Evolutionary conservation across 1,140 invertebrate genomes (phyloP).

Genomic region (Drosophila seguyi): DNA sequence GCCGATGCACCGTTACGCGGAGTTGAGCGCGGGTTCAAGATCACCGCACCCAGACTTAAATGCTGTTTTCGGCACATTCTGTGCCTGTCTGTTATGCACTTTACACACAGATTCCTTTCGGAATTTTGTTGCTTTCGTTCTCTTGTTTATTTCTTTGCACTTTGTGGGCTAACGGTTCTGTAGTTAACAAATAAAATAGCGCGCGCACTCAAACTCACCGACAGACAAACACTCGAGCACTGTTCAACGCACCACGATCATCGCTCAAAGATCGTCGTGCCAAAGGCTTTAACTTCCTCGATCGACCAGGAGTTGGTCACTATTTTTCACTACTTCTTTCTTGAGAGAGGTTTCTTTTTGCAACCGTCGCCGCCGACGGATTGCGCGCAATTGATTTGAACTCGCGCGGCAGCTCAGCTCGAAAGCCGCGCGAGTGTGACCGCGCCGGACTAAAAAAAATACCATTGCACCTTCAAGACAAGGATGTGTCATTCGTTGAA

Average conservation of each 20-base stretch:
- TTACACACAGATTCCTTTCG: slow-evolving; percentile 60
- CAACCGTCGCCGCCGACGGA: slow-evolving; percentile 71
- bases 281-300: slow-evolving; percentile 25
- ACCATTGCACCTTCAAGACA: not conserved
- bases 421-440: slow-evolving; percentile 39
- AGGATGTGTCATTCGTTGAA: no score
- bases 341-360: slow-evolving; percentile 4
- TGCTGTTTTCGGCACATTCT: slow-evolving; percentile 70
- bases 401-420: slow-evolving; percentile 57
- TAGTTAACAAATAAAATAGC: slow-evolving; percentile 66
- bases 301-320: slow-evolving; percentile 29
- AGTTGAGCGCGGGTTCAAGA: slow-evolving; percentile 74
- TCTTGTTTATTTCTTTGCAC: slow-evolving; percentile 22
- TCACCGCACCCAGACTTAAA: slow-evolving; percentile 73
- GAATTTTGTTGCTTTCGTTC: slow-evolving; percentile 30
- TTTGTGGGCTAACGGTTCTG: slow-evolving; percentile 61
- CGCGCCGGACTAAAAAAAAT: slow-evolving; percentile 2
- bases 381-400: slow-evolving; percentile 76
- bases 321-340: not conserved
- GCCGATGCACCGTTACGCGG: slow-evolving; percentile 70
- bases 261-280: slow-evolving; percentile 33
- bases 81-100: slow-evolving; percentile 65
- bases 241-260: slow-evolving; percentile 50
- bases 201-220: slow-evolving; percentile 51
- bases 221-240: slow-evolving; percentile 39